Conservation (phyloP, 2,888 invertebrate species). For the Leucophenga maculata region DNA sequence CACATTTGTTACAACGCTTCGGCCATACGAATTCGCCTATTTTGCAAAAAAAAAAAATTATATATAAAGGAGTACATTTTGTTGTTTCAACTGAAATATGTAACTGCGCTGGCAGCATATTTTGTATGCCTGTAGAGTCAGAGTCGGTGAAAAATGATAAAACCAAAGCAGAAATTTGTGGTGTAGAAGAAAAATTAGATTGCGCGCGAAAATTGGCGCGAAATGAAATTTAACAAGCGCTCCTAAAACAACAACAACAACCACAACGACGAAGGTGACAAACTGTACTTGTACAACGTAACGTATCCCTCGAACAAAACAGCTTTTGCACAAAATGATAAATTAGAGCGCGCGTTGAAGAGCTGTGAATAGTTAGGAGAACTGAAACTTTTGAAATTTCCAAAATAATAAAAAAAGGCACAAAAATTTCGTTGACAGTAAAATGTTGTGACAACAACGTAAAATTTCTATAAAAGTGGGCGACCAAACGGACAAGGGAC, state of each 20-base stretch:
- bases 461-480: background rate
- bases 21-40: background rate
- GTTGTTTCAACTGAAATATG: slow-evolving; percentile 1
- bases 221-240: slow-evolving; percentile 22
- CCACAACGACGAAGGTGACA: background rate
- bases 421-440: slow-evolving; percentile 7
- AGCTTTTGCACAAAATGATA: too few relatives aligned
- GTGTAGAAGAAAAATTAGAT: slow-evolving; percentile 9
- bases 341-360: too few relatives aligned
- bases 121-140: background rate
- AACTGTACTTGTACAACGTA: too few relatives aligned
- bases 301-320: too few relatives aligned
- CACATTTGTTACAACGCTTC: background rate
- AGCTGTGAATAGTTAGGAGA: background rate
- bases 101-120: background rate
- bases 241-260: slow-evolving; percentile 5
- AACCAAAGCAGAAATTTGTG: slow-evolving; percentile 4
- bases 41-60: background rate
- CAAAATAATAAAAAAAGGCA: slow-evolving; percentile 14
- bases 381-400: slow-evolving; percentile 24
- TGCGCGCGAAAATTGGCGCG: slow-evolving; percentile 22
- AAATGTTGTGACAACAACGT: background rate
- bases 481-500: background rate
- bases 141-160: background rate
- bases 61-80: background rate